Base-by-base conservation (phyloP, 2,888 invertebrate species). In the Parelbella ahira region DNA sequence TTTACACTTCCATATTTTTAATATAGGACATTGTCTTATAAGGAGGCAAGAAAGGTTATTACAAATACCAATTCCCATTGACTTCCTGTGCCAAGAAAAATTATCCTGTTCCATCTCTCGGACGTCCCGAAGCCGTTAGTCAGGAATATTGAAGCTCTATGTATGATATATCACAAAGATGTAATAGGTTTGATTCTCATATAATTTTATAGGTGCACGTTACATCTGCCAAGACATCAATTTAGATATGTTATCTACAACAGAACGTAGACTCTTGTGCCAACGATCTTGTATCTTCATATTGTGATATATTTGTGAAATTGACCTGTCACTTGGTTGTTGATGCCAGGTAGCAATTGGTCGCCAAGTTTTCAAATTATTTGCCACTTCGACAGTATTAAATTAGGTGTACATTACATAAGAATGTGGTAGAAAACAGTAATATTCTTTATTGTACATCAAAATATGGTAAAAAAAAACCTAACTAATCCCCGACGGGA, bases 241-340 rank as follows among this genome's bases (percentile, higher is more conserved):
- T 39, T 39, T 39, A 39, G 39, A 39, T 39, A 39, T 32, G 24
- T 19, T 39, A 39, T 39, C 39, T 30, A 1, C 5, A 37, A 9
- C 37, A 13, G 4, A 29, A 30, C 18, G 39, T 30, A 11, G n/a
- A 18, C 30, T 15, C 18, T 24, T 8, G 29, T 38, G 39, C 39
- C 39, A 39, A 24, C 39, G 24, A 37, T 30, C 19, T 9, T 39
- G 39, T 39, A 32, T 38, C 29, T 37, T 38, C 29, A 38, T 30
- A 24, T 39, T 39, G 30, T 39, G 39, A 39, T 32, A 39, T 39
- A 39, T 32, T 32, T 39, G 24, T 39, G 24, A 39, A 39, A 39
- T 39, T 39, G 39, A 7, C 24, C 24, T 25, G 39, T 39, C 39
- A n/a, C n/a, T n/a, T n/a, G n/a, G n/a, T 23, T 25, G 18, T 13